Percentiles rank a stretch among this genome's conserved stretches.
These are phyloP conservation scores for Ivindomyrus marchei DNA, from an alignment of 2,113 vertebrate genomes.

Conservation along the genomic window DNA sequence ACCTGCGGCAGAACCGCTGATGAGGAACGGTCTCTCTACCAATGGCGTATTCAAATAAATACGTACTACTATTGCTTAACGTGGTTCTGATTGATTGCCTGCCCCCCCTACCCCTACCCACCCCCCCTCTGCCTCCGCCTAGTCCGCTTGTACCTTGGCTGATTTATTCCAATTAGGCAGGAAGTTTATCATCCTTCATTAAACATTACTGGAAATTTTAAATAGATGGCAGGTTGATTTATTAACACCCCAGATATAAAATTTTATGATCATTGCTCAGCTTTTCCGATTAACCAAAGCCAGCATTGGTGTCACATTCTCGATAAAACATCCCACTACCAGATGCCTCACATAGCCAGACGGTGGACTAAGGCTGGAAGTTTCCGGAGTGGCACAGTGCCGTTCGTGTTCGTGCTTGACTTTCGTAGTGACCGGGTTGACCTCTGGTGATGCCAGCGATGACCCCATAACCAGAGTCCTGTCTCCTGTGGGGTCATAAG, in stretches of 20 bases:
- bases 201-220: conserved; percentile 1
- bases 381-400: neutral
- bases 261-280: neutral
- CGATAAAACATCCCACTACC: neutral
- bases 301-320: neutral
- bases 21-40: neutral
- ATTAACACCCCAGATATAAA: neutral
- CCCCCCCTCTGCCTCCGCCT: neutral
- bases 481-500: neutral
- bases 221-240: neutral
- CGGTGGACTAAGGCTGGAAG: neutral
- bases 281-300: neutral
- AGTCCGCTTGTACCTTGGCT: neutral
- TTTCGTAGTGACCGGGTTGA: neutral
- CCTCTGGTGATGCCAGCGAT: neutral
- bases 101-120: neutral
- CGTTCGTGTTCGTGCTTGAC: neutral
- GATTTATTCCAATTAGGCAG: neutral
- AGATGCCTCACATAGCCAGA: neutral
- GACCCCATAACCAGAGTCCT: neutral
- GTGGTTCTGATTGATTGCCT: neutral
- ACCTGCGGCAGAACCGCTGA: neutral
- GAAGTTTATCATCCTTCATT: neutral
- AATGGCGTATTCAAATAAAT: neutral
- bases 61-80: neutral